Base-by-base conservation (phyloP, 2,113 vertebrate genomes). In the Atlantisia rogersi region DNA sequence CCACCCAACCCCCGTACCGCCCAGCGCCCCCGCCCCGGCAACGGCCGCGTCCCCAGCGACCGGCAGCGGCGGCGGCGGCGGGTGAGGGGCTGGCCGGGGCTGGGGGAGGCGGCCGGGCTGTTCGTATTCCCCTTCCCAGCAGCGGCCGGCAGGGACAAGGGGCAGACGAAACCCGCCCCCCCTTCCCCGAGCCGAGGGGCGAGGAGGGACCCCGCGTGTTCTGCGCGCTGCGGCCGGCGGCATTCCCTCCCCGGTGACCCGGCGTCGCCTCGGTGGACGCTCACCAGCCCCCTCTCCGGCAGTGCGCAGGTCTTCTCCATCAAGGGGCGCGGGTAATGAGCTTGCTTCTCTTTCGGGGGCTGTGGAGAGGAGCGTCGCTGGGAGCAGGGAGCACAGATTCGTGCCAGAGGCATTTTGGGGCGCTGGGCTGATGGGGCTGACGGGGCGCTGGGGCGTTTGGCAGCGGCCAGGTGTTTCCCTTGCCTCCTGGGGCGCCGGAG, bases 41-140 rank as follows among this genome's bases (percentile, higher is more conserved):
- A 93, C 84, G 71, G 62, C 85, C 71, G 92, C 89, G 73, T 92
- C 86, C 86, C 6, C 40, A 32, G 82, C 31, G 76, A 86, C 84
- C 32, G 59, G 48, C 2, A 44, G 42, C 48, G 12, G 44, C 28
- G 20, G 39, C 46, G 35, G 28, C 56, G 44, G 28, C 31, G 7
- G 75, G 48, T 24, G 15, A 14, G 31, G 14, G 11, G 17, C 18
- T 37, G 39, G 56, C 11, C 16, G 32, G 35, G 16, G 10, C 9
- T 9, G 39, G 26, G 31, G 10, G 21, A 10, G 42, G 55, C 4
- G 22, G 18, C 19, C 12, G 46, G 10, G 69, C 48, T 5, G 11
- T 15, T 44, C 20, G 31, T 6, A 31, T 39, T 19, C 39, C 19
- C 8, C 26, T 19, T 11, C 15, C 59, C 25, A 9, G 46, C 58